phyloP scores from a whole-genome alignment of 92 coral and sea anemone genomes.

The Bergia sp. region DNA sequence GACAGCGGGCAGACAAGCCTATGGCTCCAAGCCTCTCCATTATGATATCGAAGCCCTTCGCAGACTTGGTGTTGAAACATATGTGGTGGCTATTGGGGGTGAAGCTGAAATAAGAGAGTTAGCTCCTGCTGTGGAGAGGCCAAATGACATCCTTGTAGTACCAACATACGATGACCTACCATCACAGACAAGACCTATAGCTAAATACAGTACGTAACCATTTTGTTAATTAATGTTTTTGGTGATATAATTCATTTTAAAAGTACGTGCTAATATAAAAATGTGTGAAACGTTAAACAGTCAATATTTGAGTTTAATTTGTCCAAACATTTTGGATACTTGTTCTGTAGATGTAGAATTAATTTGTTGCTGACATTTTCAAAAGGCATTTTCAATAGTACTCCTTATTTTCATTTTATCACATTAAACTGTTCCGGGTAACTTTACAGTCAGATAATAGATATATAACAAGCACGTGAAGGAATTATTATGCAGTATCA shows the following conservation, averaged over 20 bases:
- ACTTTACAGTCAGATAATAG: no score
- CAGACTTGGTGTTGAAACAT: constrained; percentile 30
- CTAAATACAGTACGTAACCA: constrained; percentile 29
- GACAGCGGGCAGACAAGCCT: constrained; percentile 47
- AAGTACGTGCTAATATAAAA: no score
- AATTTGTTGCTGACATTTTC: no score
- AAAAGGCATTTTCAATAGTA: no score
- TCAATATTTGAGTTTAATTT: no score
- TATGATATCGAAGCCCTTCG: constrained; percentile 29
- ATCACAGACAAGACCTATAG: constrained; percentile 31
- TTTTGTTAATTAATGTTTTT: not conserved
- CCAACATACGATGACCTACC: constrained; percentile 35
- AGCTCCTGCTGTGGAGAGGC: constrained; percentile 24
- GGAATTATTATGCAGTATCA: no score
- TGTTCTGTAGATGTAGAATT: no score
- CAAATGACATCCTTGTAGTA: constrained; percentile 21
- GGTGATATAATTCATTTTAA: not conserved
- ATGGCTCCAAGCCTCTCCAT: constrained; percentile 44
- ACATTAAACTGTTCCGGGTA: no score
- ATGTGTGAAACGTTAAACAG: no score
- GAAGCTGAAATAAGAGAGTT: constrained; percentile 34
- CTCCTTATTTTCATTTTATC: no score
- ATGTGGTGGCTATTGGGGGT: constrained; percentile 41
- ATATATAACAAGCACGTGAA: no score
- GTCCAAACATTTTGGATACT: no score